phyloP scores from a whole-genome alignment of 2,888 invertebrate species.

The Drosophila diplacantha region DNA sequence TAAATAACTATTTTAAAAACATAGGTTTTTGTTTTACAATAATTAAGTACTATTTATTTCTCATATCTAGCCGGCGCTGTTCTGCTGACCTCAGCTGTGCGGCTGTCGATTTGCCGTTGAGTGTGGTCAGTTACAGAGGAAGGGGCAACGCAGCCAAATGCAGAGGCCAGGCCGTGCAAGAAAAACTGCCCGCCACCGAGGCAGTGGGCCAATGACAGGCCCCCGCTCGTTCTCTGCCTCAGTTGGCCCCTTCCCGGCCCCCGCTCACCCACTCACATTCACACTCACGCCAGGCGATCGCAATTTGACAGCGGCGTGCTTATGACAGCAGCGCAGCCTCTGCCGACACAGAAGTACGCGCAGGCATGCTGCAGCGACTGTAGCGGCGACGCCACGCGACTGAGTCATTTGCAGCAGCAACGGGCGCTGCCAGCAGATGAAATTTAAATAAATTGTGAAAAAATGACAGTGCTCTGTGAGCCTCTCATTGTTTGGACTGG shows the following conservation, averaged over 20 bases:
- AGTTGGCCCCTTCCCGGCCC: not conserved
- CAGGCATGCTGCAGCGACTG: constrained; percentile 47
- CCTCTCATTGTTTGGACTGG: constrained; percentile 23
- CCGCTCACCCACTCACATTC: constrained; percentile 2
- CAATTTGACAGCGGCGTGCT: constrained; percentile 31
- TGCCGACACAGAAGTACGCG: constrained; percentile 43
- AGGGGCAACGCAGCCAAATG: constrained; percentile 30
- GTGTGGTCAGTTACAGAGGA: constrained; percentile 58
- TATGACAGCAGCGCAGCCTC: constrained; percentile 39
- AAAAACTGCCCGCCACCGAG: constrained; percentile 11
- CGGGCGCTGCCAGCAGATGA: constrained; percentile 14
- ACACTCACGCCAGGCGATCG: constrained; percentile 19
- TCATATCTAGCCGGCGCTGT: not conserved
- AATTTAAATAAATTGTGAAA: constrained; percentile 48
- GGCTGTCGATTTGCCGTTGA: constrained; percentile 55
- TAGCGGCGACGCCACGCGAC: constrained; percentile 48
- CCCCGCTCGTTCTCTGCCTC: constrained; percentile 6
- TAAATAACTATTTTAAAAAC: too few relatives aligned
- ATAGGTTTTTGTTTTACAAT: not conserved
- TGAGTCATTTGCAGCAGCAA: constrained; percentile 57
- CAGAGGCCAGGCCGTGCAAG: constrained; percentile 46
- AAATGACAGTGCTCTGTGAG: constrained; percentile 41
- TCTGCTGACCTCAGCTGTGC: constrained; percentile 13
- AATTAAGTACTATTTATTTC: not conserved
- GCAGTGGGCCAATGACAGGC: constrained; percentile 33